Conservation (phyloP, 1,140 invertebrate genomes). For the Galleria mellonella region DNA sequence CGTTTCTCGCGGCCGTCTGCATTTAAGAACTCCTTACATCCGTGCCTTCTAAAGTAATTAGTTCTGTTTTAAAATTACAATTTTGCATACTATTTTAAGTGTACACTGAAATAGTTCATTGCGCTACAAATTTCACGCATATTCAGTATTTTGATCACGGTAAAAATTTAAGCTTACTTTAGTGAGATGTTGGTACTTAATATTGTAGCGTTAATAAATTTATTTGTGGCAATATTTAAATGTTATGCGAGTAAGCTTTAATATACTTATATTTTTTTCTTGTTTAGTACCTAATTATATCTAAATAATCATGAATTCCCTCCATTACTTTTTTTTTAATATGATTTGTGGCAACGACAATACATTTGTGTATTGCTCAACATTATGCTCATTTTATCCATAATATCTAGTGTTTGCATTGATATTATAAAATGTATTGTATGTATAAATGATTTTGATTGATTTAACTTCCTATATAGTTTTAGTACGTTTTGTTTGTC, state of each 20-base stretch:
- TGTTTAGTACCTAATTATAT: conserved; percentile 23
- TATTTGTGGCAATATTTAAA: conserved; percentile 39
- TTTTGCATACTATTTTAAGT: too few relatives aligned
- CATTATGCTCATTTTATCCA: conserved; percentile 47
- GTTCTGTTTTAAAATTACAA: background rate
- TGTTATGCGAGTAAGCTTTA: conserved; percentile 51
- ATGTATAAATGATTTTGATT: conserved; percentile 9
- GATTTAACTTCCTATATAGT: background rate
- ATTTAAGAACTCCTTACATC: background rate
- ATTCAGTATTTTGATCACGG: too few relatives aligned
- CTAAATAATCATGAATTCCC: conserved; percentile 33
- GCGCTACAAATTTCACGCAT: too few relatives aligned
- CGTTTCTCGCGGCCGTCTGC: too few relatives aligned
- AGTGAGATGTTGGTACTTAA: conserved; percentile 41
- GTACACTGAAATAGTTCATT: too few relatives aligned
- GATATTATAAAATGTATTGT: conserved; percentile 29
- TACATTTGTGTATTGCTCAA: conserved; percentile 64
- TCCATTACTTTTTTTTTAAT: conserved; percentile 37
- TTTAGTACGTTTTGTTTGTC: conserved; percentile 17
- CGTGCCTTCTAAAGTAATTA: conserved; percentile 2
- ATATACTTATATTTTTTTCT: conserved; percentile 31
- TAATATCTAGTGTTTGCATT: conserved; percentile 27
- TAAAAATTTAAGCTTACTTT: conserved; percentile 4
- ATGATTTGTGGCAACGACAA: conserved; percentile 54
- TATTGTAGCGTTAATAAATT: conserved; percentile 20